These are phyloP conservation scores for Phyllotis vaccarum DNA, from an alignment of 2,797 vertebrate species.

Conservation along the genomic window DNA sequence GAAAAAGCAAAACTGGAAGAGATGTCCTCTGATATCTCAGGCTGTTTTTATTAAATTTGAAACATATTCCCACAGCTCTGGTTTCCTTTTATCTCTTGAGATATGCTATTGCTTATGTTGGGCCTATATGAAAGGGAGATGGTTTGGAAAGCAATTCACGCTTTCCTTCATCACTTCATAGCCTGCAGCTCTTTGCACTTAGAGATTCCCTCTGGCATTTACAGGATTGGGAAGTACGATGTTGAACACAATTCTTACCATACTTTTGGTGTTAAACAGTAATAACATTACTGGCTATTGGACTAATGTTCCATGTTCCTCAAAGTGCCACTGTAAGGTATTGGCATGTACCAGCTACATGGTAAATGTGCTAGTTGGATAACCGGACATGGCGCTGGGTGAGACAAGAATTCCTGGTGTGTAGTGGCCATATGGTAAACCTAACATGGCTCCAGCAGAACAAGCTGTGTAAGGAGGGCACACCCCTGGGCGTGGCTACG, in stretches of 20 bases:
- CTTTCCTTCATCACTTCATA: neutral
- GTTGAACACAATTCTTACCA: neutral
- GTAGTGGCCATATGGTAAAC: too few species aligned
- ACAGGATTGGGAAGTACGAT: neutral
- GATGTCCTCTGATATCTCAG: too few species aligned
- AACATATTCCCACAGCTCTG: too few species aligned
- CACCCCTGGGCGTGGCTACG: too few species aligned
- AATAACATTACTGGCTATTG: neutral
- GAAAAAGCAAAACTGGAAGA: too few species aligned
- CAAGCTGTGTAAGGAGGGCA: too few species aligned
- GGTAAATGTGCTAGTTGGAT: too few species aligned
- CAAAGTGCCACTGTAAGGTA: neutral
- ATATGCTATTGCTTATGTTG: neutral
- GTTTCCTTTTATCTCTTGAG: slow-evolving; percentile 11
- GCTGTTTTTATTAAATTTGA: too few species aligned
- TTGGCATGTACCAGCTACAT: too few species aligned
- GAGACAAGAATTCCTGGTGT: too few species aligned
- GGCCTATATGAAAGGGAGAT: neutral
- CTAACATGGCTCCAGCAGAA: too few species aligned
- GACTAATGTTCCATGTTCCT: neutral
- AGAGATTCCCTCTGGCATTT: neutral
- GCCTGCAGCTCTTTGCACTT: neutral
- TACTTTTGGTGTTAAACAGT: neutral
- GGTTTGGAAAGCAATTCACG: neutral
- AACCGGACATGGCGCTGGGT: too few species aligned